These are phyloP conservation scores for Todus mexicanus DNA, from an alignment of 2,797 vertebrate species.

Conservation along the genomic window DNA sequence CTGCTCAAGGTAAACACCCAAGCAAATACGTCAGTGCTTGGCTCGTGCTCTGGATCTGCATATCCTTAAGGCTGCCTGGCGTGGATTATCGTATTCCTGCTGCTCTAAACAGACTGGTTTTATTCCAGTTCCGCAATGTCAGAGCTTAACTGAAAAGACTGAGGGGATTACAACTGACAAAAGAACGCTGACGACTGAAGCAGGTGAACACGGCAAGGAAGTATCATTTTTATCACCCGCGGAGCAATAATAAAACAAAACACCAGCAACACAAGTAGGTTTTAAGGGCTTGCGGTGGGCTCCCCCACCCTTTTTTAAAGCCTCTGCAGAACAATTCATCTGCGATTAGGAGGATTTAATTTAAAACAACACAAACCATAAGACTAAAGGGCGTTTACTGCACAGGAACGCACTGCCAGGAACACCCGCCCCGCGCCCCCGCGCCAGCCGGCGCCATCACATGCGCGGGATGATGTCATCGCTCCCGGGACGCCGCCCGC, in stretches of 20 bases:
- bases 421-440: slow-evolving; percentile 23
- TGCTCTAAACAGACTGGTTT: slow-evolving; percentile 6
- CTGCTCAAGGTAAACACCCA: slow-evolving; percentile 15
- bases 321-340: not conserved
- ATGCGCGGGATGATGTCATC: slow-evolving; percentile 73
- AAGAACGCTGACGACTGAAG: not conserved
- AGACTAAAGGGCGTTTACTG: not conserved
- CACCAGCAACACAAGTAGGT: not conserved
- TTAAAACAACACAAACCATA: not conserved
- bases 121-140: not conserved
- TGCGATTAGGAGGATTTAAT: not conserved
- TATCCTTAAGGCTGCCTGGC: slow-evolving; percentile 19
- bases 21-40: not conserved
- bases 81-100: slow-evolving; percentile 3
- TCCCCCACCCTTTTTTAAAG: not conserved
- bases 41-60: not conserved
- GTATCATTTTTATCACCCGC: not conserved
- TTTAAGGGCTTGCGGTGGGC: not conserved
- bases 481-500: not conserved
- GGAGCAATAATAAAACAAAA: not conserved
- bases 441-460: slow-evolving; percentile 36
- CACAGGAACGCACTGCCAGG: slow-evolving; percentile 14
- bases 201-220: not conserved
- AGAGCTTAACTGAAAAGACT: slow-evolving; percentile 1
- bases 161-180: slow-evolving; percentile 11